A percentile compares a stretch with the other conserved stretches of the same genome.
Evolutionary conservation across 2,888 invertebrate genomes (phyloP).

Genomic region (Rosalia funebris): DNA sequence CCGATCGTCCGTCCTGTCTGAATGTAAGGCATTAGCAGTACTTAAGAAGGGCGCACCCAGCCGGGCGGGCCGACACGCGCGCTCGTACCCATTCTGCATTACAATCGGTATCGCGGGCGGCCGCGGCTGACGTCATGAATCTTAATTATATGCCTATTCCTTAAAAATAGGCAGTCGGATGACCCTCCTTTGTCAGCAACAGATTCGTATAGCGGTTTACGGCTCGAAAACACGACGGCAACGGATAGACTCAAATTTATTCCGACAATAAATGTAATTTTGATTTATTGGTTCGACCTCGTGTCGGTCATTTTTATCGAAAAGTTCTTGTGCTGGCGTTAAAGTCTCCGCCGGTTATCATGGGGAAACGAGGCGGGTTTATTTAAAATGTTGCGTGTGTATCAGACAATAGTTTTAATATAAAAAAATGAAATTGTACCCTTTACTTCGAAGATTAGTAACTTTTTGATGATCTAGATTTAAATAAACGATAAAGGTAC

Average conservation of each 20-base stretch:
- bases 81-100: constrained; percentile 57
- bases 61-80: constrained; percentile 61
- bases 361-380: not conserved
- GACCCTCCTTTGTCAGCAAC: constrained; percentile 25
- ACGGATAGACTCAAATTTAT: constrained; percentile 3
- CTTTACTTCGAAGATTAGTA: too few relatives aligned
- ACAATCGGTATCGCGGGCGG: constrained; percentile 58
- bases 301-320: not conserved
- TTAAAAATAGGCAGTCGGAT: constrained; percentile 23
- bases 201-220: constrained; percentile 20
- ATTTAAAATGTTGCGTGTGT: too few relatives aligned
- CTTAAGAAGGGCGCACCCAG: constrained; percentile 57
- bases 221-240: constrained; percentile 11
- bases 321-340: not conserved
- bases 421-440: too few relatives aligned
- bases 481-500: too few relatives aligned
- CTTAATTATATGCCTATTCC: constrained; percentile 50
- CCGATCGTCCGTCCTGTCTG: constrained; percentile 22
- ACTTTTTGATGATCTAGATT: too few relatives aligned
- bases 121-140: constrained; percentile 54
- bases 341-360: not conserved
- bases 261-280: constrained; percentile 3
- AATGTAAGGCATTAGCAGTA: constrained; percentile 52
- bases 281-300: not conserved
- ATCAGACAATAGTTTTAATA: too few relatives aligned